phyloP scores from a whole-genome alignment of 2,797 vertebrate genomes.

The Poeciliopsis presidionis region DNA sequence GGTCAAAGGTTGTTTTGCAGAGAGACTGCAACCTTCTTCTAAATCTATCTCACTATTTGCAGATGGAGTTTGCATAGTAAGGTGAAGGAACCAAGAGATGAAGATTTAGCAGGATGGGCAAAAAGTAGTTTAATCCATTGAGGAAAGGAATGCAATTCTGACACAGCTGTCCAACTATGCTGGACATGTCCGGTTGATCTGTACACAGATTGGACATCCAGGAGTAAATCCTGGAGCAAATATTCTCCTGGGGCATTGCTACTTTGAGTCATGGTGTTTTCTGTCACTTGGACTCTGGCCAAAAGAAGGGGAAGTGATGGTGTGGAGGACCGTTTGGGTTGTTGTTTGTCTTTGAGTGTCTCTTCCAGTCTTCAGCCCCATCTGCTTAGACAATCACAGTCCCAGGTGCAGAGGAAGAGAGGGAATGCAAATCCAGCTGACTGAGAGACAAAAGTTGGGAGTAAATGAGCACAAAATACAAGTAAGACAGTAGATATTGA shows the following conservation, averaged over 20 bases:
- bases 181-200: conserved; percentile 56
- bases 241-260: conserved; percentile 14
- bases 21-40: background rate
- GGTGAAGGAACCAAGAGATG: conserved; percentile 46
- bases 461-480: conserved; percentile 40
- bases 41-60: conserved; percentile 22
- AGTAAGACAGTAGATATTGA: conserved; percentile 43
- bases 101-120: conserved; percentile 33
- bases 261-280: conserved; percentile 32
- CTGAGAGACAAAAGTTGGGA: conserved; percentile 42
- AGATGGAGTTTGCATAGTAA: background rate
- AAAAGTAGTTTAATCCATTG: background rate
- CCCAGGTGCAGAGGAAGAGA: conserved; percentile 69
- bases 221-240: background rate
- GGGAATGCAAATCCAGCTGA: conserved; percentile 61
- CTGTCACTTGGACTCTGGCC: conserved; percentile 32
- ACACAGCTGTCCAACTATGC: conserved; percentile 67
- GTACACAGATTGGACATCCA: conserved; percentile 34
- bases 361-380: conserved; percentile 70
- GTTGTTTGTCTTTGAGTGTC: conserved; percentile 69
- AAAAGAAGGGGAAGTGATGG: conserved; percentile 54
- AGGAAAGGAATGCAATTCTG: conserved; percentile 38
- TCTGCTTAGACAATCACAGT: conserved; percentile 77
- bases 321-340: conserved; percentile 58
- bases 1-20: background rate